Evolutionary conservation across 2,797 vertebrate species (phyloP), one percentile per base, ranked within the genome.

Genomic region (Buceros bicornis): DNA sequence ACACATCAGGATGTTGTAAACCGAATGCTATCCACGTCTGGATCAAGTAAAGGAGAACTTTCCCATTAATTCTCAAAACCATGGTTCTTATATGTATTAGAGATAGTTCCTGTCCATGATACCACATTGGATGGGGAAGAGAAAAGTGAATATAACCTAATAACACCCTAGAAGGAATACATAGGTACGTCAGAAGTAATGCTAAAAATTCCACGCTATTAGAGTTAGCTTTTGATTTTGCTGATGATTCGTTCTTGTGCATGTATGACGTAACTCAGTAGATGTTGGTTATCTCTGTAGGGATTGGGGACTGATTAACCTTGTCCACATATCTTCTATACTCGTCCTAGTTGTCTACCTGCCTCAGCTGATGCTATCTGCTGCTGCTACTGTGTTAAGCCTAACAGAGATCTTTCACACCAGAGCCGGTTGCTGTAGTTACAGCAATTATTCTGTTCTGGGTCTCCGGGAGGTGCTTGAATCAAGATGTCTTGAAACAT

Each of bases 401-500:
- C 93, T 95, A 97, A 96, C 73, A 92, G 92, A 96, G 87, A 77
- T 87, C 76, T 85, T 95, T 95, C 95, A 96, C 81, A 96, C 86
- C 37, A 47, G 91, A 96, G 83, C 92, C n/a, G 67, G 97, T 97
- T 97, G 92, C 97, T 97, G 96, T 98, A 97, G 96, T 98, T 97
- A 98, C 96, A 97, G 97, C 93, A 97, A 85, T 97, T 97, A 89
- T 45, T 97, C 91, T 96, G 91, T 94, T 93, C 95, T 96, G 90
- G 70, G 95, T 96, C 90, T 97, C 83, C 78, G 89, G 82, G 92
- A 95, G 91, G 84, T 66, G 33, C 62, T 92, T 86, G 76, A 82
- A 87, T 82, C 69, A 92, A 74, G 84, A 95, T 95, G 84, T 83
- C 97, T 93, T 96, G 89, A 83, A 95, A 91, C 45, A 69, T 90